Percentiles rank a stretch among this genome's conserved stretches.
Evolutionary conservation across 1,140 invertebrate species (phyloP).

Genomic region (Lithobius niger): DNA sequence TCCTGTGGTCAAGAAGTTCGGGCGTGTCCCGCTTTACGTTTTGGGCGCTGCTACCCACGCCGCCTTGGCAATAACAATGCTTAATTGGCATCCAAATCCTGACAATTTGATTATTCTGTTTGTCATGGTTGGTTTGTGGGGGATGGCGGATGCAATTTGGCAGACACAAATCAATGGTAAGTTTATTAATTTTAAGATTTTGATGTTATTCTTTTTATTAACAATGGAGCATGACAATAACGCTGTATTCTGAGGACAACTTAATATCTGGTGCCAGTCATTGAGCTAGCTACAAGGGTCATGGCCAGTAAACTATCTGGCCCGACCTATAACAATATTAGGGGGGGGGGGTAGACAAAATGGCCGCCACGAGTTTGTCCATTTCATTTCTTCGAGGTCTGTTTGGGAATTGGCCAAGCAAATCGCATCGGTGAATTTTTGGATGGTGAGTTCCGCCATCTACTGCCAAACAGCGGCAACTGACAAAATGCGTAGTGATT

Average conservation of each 20-base stretch:
- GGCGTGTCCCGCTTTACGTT: constrained; percentile 70
- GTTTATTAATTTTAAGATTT: constrained; percentile 24
- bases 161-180: constrained; percentile 94
- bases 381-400: too few relatives aligned
- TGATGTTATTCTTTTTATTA: neutral
- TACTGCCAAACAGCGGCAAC: too few relatives aligned
- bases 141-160: constrained; percentile 93
- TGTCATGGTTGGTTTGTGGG: constrained; percentile 83
- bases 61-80: constrained; percentile 54
- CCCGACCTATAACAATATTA: too few relatives aligned
- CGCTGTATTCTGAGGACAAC: neutral
- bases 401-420: too few relatives aligned
- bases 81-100: constrained; percentile 75
- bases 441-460: too few relatives aligned
- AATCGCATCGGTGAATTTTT: too few relatives aligned
- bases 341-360: too few relatives aligned
- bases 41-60: constrained; percentile 62
- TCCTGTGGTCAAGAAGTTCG: constrained; percentile 80
- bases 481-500: too few relatives aligned
- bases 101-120: constrained; percentile 69
- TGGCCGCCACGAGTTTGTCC: too few relatives aligned
- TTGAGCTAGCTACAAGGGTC: too few relatives aligned
- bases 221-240: neutral
- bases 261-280: too few relatives aligned
- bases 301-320: too few relatives aligned